Evolutionary conservation across 2,797 vertebrate genomes (phyloP).

Genomic region (Nothura maculosa): DNA sequence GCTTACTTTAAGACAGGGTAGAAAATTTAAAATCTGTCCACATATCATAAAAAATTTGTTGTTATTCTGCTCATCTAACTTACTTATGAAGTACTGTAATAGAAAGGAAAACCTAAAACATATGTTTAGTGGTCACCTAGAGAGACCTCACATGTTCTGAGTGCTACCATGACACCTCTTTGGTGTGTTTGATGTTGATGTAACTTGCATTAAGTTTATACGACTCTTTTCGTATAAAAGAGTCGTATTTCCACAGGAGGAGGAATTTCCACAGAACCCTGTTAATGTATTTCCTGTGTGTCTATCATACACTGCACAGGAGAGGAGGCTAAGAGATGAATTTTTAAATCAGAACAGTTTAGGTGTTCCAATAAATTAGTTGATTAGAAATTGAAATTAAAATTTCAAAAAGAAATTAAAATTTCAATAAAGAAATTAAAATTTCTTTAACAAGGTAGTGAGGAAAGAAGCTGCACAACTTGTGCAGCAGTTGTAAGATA

Average conservation of each 20-base stretch:
- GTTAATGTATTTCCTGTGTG: not conserved
- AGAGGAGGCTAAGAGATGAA: not conserved
- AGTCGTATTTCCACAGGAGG: too few relatives aligned
- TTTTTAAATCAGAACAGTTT: not conserved
- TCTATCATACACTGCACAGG: not conserved
- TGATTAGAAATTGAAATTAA: not conserved
- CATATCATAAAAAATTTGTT: not conserved
- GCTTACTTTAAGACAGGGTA: not conserved
- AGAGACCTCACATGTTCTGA: not conserved
- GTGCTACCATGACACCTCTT: not conserved
- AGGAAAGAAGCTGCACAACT: accelerated
- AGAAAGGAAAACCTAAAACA: not conserved
- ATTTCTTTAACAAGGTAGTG: not conserved
- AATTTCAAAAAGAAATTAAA: too few relatives aligned
- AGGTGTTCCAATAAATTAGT: not conserved
- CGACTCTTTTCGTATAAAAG: not conserved
- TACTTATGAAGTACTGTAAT: not conserved
- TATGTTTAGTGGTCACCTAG: not conserved
- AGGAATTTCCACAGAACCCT: not conserved
- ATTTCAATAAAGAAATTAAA: too few relatives aligned
- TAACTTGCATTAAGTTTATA: not conserved
- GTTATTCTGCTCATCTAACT: not conserved
- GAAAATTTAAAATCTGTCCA: not conserved
- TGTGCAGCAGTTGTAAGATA: not conserved
- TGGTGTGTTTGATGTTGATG: not conserved